Base-by-base conservation (phyloP, 2,113 vertebrate genomes). In the Xyliphius kryptos region DNA sequence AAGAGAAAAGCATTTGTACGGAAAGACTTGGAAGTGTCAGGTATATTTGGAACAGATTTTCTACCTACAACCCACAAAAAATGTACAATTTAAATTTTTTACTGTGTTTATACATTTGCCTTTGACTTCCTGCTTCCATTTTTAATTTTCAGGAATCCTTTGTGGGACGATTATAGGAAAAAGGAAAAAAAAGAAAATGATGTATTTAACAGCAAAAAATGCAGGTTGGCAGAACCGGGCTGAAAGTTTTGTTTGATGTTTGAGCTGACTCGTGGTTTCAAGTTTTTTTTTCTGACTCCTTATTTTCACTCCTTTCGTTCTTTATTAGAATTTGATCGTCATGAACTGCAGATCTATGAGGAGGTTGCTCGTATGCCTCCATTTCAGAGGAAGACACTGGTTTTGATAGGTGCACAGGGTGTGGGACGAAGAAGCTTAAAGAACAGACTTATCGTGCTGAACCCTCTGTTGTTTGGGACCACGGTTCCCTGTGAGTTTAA, bases 101-200 rank as follows among this genome's bases (percentile, higher is more conserved):
- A 32, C 4, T 32, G 26, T 32, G 26, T 32, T 32, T 32, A 32
- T 32, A 5, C 26, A 32, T 32, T 6, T 32, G 26, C 26, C 26
- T 32, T 32, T 32, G 26, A 32, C 26, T 32, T 32, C 44, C 14
- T 2, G 10, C 11, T 51, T 22, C 50, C 1, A 19, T 53, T 12
- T 50, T 19, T 47, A 15, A 44, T 44, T 63, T 57, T 4, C 66
- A 99, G 96, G 95, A 19, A 88, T 90, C 74, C 91, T 98, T 47
- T 99, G 95, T 48, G 95, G 96, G 73, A 92, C 90, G 56, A 77
- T 90, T 81, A 88, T 83, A 67, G 87, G 82, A 66, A 98, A 92
- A 85, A 97, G 92, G 82, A 99, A 97, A 85, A 98, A 97, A 83
- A 98, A 97, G 77, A 98, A 93, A 82, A 91, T 94, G 88, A 99